Conservation (phyloP, 1,140 invertebrate species). For the Drosophila subobscura region DNA sequence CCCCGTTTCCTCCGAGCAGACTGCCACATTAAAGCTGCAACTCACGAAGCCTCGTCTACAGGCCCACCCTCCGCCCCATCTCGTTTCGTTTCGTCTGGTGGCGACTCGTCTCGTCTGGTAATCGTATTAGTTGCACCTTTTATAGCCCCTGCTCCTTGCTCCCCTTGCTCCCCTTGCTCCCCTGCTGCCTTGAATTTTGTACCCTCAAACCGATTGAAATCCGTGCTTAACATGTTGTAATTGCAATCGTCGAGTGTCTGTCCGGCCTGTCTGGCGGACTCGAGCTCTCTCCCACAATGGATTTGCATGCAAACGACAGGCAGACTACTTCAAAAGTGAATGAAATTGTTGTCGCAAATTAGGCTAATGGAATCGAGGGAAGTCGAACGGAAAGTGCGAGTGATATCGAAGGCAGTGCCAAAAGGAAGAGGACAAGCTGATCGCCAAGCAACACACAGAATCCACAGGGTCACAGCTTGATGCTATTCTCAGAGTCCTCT, state of each 20-base stretch:
- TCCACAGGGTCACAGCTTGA: no score
- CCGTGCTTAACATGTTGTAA: constrained; percentile 61
- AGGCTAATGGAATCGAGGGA: no score
- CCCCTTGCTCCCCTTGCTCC: neutral
- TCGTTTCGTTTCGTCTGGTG: constrained; percentile 16
- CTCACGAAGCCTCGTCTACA: constrained; percentile 22
- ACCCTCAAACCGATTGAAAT: constrained; percentile 31
- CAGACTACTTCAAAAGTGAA: no score
- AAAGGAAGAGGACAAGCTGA: no score
- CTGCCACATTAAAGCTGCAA: constrained; percentile 44
- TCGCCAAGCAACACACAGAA: no score
- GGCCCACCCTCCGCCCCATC: neutral
- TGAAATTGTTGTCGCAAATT: no score
- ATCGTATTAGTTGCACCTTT: constrained; percentile 81
- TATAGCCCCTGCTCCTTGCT: constrained; percentile 41
- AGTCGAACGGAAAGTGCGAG: no score
- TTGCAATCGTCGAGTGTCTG: constrained; percentile 47
- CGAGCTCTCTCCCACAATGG: no score
- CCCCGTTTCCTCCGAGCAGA: neutral
- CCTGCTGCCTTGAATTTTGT: constrained; percentile 6
- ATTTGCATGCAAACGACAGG: neutral
- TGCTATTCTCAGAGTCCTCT: no score
- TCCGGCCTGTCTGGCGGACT: constrained; percentile 3
- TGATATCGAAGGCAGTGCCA: no score
- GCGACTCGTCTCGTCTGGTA: constrained; percentile 44